Conservation (phyloP, 2,113 vertebrate species). For the Chitala chitala region DNA sequence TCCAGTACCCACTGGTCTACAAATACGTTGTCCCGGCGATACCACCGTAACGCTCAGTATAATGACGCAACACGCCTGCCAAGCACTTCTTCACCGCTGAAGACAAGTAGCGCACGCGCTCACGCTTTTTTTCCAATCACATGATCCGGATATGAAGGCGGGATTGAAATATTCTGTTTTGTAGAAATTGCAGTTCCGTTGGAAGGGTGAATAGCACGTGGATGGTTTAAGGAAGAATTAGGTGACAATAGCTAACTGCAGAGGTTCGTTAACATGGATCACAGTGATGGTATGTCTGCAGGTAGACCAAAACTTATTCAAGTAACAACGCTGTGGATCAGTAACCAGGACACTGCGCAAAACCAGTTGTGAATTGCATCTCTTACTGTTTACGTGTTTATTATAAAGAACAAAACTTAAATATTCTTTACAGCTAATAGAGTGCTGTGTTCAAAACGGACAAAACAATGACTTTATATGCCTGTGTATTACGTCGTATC, state of each 20-base stretch:
- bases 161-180: neutral
- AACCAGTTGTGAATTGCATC: no score
- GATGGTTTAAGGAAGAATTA: constrained; percentile 6
- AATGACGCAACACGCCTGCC: neutral
- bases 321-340: no score
- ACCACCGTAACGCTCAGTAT: neutral
- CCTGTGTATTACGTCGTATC: no score
- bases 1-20: no score
- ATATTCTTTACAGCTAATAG: no score
- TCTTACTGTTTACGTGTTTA: no score
- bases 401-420: no score
- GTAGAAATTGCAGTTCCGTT: no score
- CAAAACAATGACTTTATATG: no score
- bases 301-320: neutral
- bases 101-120: neutral
- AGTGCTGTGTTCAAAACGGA: no score
- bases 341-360: no score
- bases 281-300: constrained; percentile 39
- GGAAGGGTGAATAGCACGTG: neutral
- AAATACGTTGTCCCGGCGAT: no score
- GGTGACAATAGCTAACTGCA: neutral
- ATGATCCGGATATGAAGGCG: neutral
- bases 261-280: constrained; percentile 43
- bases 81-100: neutral
- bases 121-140: neutral